Conservation (phyloP, 2,888 invertebrate genomes). For the Oxystoma pomonae region DNA sequence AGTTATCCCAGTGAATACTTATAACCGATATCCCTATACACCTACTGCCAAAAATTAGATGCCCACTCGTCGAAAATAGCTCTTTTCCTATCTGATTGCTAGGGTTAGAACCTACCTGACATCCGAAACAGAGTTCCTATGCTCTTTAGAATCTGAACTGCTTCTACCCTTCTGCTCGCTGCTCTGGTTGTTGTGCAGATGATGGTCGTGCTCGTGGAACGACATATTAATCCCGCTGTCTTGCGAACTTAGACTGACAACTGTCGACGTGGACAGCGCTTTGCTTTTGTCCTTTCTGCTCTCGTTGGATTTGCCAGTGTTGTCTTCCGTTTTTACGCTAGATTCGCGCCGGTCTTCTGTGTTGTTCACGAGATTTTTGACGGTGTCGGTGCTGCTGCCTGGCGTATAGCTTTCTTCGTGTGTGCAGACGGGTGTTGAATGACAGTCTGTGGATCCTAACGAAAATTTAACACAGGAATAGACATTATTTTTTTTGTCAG, state of each 20-base stretch:
- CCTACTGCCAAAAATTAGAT: no score
- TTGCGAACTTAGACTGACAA: constrained; percentile 69
- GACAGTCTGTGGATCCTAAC: no score
- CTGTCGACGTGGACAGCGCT: constrained; percentile 60
- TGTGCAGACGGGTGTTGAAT: not conserved
- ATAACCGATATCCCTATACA: no score
- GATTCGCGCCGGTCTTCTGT: constrained; percentile 26
- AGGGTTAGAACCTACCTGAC: constrained; percentile 26
- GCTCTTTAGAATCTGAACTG: constrained; percentile 40
- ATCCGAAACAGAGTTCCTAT: constrained; percentile 38
- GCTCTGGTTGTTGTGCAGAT: constrained; percentile 16
- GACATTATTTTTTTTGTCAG: no score
- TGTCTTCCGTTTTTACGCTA: not conserved
- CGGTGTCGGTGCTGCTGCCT: constrained; percentile 43
- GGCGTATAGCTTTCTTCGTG: constrained; percentile 30
- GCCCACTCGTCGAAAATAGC: no score
- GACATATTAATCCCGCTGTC: constrained; percentile 75
- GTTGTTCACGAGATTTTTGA: constrained; percentile 42
- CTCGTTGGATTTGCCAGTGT: constrained; percentile 33
- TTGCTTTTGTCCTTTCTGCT: constrained; percentile 57
- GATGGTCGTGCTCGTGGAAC: constrained; percentile 61
- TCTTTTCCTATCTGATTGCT: no score
- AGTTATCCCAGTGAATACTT: no score
- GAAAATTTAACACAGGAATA: no score
- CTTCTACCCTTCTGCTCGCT: constrained; percentile 39